Base-by-base conservation (phyloP, 2,888 invertebrate species). In the Pseudoips prasinana region DNA sequence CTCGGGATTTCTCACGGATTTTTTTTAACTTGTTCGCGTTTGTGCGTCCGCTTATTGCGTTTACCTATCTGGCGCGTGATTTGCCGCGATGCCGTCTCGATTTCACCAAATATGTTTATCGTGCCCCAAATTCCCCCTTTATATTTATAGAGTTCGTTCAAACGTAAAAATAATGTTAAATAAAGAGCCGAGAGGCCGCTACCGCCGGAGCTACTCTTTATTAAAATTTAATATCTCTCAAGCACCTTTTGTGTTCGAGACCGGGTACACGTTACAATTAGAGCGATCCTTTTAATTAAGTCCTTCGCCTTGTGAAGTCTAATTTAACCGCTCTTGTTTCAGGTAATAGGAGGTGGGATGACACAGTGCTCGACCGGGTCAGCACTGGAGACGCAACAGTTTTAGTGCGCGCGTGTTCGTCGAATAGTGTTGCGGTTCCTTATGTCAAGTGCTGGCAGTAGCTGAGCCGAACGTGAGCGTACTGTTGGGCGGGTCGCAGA, bases 11-110 rank as follows among this genome's bases (percentile, higher is more conserved):
- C 59, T 71, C 60, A 42, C 55, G 70, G 68, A 65, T 75, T 81
- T 83, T 83, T n/a, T 83, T 77, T 77, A 73, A 78, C 78, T 81
- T 81, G 73, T 74, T 66, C 71, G 58, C 72, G 69, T 78, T 77
- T 79, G 65, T 73, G 71, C 73, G 77, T 69, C 62, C 73, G 76
- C 73, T 80, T 81, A 77, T 79, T 77, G 74, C 77, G 75, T 73
- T 73, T 71, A 70, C 75, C 71, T 65, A 70, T 75, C 71, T 65
- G 68, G 62, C 58, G 58, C 66, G 67, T 74, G 75, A 73, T 76
- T 78, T 64, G 65, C 64, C 61, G 52, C 53, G 59, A 53, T 58
- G 61, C 58, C 52, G 49, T 63, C 59, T 47, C 42, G 59, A 57
- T 54, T 57, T 48, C 63, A 33, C 60, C 67, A 75, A 79, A 79